Base-by-base conservation (phyloP, 2,113 vertebrate species). In the Channa argus region DNA sequence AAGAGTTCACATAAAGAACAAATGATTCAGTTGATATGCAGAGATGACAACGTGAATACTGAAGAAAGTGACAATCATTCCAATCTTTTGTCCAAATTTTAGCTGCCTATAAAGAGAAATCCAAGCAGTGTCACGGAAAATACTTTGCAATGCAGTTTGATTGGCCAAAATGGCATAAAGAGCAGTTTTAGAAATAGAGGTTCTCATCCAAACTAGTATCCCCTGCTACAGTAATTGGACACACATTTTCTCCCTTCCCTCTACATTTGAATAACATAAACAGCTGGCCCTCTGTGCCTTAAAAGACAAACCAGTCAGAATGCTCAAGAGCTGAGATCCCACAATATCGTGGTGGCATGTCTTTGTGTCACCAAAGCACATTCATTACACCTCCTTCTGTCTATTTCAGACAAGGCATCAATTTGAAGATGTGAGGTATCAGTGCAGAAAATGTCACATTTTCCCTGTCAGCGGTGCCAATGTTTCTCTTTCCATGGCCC, bases 391-490 rank as follows among this genome's bases (percentile, higher is more conserved):
- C 88, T 93, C 92, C 91, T 90, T 83, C 91, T 88, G 90, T 88
- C n/a, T 85, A 92, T 93, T 94, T 94, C 88, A 92, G 82, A 95
- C 93, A 92, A 92, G 91, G 92, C 93, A 90, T 95, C 92, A 94
- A 95, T 96, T 95, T 95, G 94, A 93, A 94, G 88, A 95, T 91
- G 85, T 94, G 92, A 94, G 95, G 89, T 93, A 96, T 96, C 95
- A 87, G 92, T 93, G 93, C 85, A 93, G 90, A 96, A 96, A 96
- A 96, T 93, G 94, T 93, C 94, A 94, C 94, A 94, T 94, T 95
- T 95, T 94, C 92, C 63, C 91, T 74, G 80, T 94, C 88, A 94
- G 91, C 94, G 84, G 94, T 78, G 56, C 79, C 74, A 74, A 51
- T 77, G 73, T 82, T 88, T 94, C 95, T 96, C 93, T 95, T 96